These are phyloP conservation scores for Cyrtorhinus lividipennis DNA, from an alignment of 1,140 invertebrate species.

Conservation along the genomic window DNA sequence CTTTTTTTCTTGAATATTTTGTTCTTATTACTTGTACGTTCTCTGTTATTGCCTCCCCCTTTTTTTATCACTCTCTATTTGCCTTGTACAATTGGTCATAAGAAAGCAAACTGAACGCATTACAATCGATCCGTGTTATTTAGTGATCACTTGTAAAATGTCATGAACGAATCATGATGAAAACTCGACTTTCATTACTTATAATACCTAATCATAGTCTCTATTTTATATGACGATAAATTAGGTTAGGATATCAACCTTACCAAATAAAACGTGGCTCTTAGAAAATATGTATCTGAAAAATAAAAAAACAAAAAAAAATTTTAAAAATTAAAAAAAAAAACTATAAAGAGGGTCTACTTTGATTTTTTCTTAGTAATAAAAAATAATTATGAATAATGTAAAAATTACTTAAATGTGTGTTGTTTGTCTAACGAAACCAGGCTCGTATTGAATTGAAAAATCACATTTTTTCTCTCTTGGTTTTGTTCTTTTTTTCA, in stretches of 20 bases:
- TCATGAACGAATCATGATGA: background rate
- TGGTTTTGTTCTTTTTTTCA: no score
- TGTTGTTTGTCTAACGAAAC: background rate
- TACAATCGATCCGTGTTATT: no score
- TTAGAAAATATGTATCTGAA: slow-evolving; percentile 1
- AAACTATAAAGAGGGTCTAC: no score
- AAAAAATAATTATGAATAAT: background rate
- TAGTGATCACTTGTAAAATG: no score
- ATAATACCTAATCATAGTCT: background rate
- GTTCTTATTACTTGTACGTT: background rate
- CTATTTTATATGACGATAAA: background rate
- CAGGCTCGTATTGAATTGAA: background rate
- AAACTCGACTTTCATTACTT: background rate
- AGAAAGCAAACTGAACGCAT: no score
- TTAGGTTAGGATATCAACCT: slow-evolving; percentile 9
- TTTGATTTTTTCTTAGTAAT: slow-evolving; percentile 5
- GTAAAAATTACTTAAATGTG: slow-evolving; percentile 8
- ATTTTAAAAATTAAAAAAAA: no score
- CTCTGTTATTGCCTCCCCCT: background rate
- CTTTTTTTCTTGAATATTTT: background rate
- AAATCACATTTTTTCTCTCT: background rate
- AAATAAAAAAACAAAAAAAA: background rate
- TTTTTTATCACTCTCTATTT: background rate
- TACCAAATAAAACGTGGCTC: background rate
- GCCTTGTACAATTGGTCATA: background rate